phyloP scores from a whole-genome alignment of 2,113 vertebrate genomes.

The Rhinopomastus cyanomelas region DNA sequence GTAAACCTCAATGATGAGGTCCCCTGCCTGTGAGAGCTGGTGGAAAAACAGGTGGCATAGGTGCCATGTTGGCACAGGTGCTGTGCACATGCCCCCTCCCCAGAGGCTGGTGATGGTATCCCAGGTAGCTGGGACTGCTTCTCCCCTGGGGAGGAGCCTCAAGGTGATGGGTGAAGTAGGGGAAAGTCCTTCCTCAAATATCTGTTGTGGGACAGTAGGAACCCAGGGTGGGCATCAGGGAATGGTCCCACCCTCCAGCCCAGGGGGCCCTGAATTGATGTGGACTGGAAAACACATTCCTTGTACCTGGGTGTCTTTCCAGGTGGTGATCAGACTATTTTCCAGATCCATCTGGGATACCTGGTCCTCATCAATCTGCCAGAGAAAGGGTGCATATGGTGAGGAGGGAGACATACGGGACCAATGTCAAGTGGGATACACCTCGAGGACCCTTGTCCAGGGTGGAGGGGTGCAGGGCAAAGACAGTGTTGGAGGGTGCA shows the following conservation, averaged over 20 bases:
- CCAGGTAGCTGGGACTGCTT: neutral
- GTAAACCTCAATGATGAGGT: conserved; percentile 96
- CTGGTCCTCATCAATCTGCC: conserved; percentile 93
- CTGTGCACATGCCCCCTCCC: neutral
- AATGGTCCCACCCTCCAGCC: neutral
- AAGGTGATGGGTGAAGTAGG: neutral
- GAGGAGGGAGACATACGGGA: neutral
- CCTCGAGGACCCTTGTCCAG: neutral
- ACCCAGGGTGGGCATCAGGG: neutral
- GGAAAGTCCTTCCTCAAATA: neutral
- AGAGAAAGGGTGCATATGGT: neutral
- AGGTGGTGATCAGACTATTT: conserved; percentile 94
- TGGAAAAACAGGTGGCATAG: neutral
- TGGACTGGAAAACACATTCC: neutral
- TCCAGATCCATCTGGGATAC: conserved; percentile 96
- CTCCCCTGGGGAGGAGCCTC: neutral
- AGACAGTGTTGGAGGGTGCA: neutral
- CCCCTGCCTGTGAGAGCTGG: conserved; percentile 94
- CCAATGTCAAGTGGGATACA: fast-evolving
- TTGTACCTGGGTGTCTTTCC: conserved; percentile 95
- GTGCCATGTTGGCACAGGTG: fast-evolving
- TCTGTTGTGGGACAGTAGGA: neutral
- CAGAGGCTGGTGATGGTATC: neutral
- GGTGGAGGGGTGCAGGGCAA: neutral
- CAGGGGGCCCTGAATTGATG: fast-evolving